Evolutionary conservation across 1,140 invertebrate species (phyloP).

Genomic region (Brachionus koreanus): DNA sequence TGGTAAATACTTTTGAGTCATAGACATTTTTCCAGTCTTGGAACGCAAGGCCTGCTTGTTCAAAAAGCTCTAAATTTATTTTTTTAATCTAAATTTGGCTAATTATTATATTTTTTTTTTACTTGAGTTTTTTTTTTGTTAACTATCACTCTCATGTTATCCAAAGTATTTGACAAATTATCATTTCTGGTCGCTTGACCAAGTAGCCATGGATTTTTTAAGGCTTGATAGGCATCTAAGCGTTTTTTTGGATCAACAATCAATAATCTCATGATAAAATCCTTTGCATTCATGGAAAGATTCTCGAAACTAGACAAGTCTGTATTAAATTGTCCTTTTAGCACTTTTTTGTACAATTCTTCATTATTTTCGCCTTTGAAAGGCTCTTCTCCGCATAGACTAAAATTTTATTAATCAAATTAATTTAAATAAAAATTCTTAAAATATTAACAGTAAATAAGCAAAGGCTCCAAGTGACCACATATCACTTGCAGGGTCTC

Average conservation of each 20-base stretch:
- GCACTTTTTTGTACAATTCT: conserved; percentile 36
- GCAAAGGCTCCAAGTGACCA: conserved; percentile 33
- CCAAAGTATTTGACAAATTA: not conserved
- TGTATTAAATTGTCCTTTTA: conserved; percentile 5
- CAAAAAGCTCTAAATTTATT: not conserved
- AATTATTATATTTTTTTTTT: not conserved
- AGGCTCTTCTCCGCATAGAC: conserved; percentile 37
- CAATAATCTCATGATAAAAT: conserved; percentile 15
- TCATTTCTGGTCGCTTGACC: conserved; percentile 32
- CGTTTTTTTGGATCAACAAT: conserved; percentile 29
- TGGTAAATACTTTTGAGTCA: conserved; percentile 34
- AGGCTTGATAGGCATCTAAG: conserved; percentile 8
- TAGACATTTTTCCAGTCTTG: not conserved
- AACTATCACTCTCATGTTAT: conserved; percentile 33
- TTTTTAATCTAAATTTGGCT: not conserved
- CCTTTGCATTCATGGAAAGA: conserved; percentile 29
- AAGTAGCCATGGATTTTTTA: conserved; percentile 13
- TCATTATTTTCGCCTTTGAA: conserved; percentile 35
- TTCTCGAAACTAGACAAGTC: not conserved
- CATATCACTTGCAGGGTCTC: conserved; percentile 40
- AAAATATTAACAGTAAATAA: conserved; percentile 14
- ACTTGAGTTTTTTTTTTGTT: conserved; percentile 37
- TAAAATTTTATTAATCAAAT: not conserved
- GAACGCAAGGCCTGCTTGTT: conserved; percentile 20
- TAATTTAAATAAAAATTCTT: not conserved